Evolutionary conservation across 2,113 vertebrate genomes (phyloP), one percentile per base, ranked within the genome.

Genomic region (Collichthys lucidus): DNA sequence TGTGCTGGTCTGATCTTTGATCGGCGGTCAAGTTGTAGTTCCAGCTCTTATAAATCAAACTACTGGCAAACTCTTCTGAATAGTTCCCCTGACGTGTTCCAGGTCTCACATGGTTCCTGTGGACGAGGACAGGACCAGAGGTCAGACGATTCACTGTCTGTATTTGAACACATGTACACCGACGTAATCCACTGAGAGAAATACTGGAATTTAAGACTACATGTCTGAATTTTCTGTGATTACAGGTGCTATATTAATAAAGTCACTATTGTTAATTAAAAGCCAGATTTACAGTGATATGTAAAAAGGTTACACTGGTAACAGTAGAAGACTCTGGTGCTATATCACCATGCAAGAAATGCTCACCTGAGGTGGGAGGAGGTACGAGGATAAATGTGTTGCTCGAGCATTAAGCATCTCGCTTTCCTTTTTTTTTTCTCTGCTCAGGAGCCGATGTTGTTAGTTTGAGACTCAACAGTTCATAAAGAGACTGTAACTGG

Each of bases 61-160:
- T 19, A 11, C 59, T 66, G 24, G 10, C 29, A 52, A n/a, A 31
- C 68, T 59, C 63, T 42, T 47, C 44, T 29, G 11, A 60, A 64
- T 2, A 29, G 10, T 47, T 71, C 55, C 35, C 91, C 91, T 86
- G 92, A 92, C 7, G 15, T 87, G 91, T 93, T 16, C 91, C 90
- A 0, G 53, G 88, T 14, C 79, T 15, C 56, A 92, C 85, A 0
- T 62, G 66, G 15, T 87, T 75, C 66, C 91, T 94, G 85, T 88
- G 77, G 64, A 92, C 80, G 84, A 92, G 69, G 66, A 92, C 84
- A 49, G 71, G 11, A 74, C 79, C 0, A 60, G 92, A 4, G 46
- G 42, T 59, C 7, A 64, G n/a, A 56, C 64, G 60, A 59, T 49
- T 40, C 16, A 11, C 40, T 1, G 5, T 59, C 49, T 3, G 2